Percentiles rank a stretch among this genome's conserved stretches.
phyloP scores from a whole-genome alignment of 2,888 invertebrate genomes.

The Tachina grossa region DNA sequence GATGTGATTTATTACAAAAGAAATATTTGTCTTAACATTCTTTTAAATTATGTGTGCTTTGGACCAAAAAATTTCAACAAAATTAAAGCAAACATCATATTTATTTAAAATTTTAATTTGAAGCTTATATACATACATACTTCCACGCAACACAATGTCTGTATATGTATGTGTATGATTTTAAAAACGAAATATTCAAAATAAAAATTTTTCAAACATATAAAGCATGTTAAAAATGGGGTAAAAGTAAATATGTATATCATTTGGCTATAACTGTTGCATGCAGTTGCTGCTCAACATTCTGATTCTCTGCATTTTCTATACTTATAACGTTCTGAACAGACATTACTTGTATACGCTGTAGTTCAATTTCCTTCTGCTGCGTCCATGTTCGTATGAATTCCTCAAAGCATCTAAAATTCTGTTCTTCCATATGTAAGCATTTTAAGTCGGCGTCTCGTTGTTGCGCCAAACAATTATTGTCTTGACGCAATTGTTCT shows the following conservation, averaged over 20 bases:
- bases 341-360: slow-evolving; percentile 24
- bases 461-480: slow-evolving; percentile 72
- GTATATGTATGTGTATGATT: not conserved
- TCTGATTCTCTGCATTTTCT: slow-evolving; percentile 51
- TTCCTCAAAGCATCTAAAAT: slow-evolving; percentile 73
- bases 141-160: slow-evolving; percentile 17
- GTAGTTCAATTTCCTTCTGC: slow-evolving; percentile 63
- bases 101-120: slow-evolving; percentile 12
- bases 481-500: slow-evolving; percentile 75
- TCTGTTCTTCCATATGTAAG: slow-evolving; percentile 73
- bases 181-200: not conserved
- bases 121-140: slow-evolving; percentile 11
- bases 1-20: no score
- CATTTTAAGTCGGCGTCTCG: slow-evolving; percentile 70
- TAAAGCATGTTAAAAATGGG: slow-evolving; percentile 28
- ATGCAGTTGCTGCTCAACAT: slow-evolving; percentile 44
- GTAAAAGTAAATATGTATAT: slow-evolving; percentile 32
- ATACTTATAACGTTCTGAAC: slow-evolving; percentile 15
- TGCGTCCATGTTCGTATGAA: slow-evolving; percentile 72
- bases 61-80: not conserved
- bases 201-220: not conserved
- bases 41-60: no score
- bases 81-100: not conserved
- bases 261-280: slow-evolving; percentile 52
- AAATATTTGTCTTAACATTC: no score